phyloP scores from a whole-genome alignment of 2,888 invertebrate species.

The Melitaea athalia region DNA sequence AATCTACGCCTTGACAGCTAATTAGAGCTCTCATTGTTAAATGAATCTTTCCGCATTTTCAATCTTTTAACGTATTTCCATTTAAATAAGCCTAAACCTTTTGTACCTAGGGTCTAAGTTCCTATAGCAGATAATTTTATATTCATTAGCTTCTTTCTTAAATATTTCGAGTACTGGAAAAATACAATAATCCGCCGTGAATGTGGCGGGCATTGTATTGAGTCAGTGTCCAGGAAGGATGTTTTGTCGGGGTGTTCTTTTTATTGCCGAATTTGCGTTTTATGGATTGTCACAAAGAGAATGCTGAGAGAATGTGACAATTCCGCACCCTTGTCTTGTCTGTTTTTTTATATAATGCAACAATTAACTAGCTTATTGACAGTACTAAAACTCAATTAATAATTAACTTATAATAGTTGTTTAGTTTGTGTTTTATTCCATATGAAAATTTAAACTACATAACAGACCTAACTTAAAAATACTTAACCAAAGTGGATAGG shows the following conservation, averaged over 20 bases:
- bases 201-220: slow-evolving; percentile 77
- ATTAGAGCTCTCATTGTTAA: slow-evolving; percentile 80
- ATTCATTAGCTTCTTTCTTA: slow-evolving; percentile 77
- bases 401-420: neutral
- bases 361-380: slow-evolving; percentile 46
- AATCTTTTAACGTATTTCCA: slow-evolving; percentile 40
- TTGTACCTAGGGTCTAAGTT: slow-evolving; percentile 55
- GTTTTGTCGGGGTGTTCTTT: slow-evolving; percentile 76
- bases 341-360: slow-evolving; percentile 47
- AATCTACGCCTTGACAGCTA: slow-evolving; percentile 78
- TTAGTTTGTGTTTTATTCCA: neutral
- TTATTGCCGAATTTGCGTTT: slow-evolving; percentile 82
- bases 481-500: slow-evolving; percentile 5
- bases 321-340: slow-evolving; percentile 60
- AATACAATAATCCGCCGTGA: slow-evolving; percentile 79
- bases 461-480: slow-evolving; percentile 26
- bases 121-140: slow-evolving; percentile 45
- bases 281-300: slow-evolving; percentile 74
- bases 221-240: slow-evolving; percentile 81
- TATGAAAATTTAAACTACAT: slow-evolving; percentile 16
- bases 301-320: slow-evolving; percentile 70
- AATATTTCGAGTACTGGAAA: slow-evolving; percentile 78
- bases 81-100: slow-evolving; percentile 48
- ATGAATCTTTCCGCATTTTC: slow-evolving; percentile 65
- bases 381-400: neutral